Percentiles rank a stretch among this genome's conserved stretches.
These are phyloP conservation scores for Macrostomum cliftonense DNA, from an alignment of 2,888 invertebrate genomes.

Conservation along the genomic window DNA sequence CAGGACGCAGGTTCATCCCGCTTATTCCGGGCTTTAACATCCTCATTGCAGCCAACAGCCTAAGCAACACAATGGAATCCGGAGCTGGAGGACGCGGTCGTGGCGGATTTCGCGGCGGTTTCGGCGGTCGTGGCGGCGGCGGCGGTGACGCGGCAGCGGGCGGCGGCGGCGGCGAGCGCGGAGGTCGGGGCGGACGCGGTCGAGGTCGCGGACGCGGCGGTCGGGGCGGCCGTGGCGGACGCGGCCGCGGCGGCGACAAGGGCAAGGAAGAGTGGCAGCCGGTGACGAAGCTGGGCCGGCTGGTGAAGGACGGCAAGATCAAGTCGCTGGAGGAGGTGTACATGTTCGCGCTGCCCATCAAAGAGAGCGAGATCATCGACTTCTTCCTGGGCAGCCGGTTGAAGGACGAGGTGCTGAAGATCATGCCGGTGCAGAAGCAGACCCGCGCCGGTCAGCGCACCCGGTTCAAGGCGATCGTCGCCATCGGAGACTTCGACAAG, in stretches of 20 bases:
- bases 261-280: conserved; percentile 84
- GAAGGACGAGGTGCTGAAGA: conserved; percentile 95
- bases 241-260: conserved; percentile 54
- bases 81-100: no score
- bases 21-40: no score
- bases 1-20: no score
- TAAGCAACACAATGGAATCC: no score
- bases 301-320: conserved; percentile 89
- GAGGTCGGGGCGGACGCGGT: conserved; percentile 42
- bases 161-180: conserved; percentile 15
- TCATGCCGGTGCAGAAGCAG: conserved; percentile 99
- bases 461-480: conserved; percentile 68
- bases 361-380: conserved; percentile 97
- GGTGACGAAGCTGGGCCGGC: conserved; percentile 83
- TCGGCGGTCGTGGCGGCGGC: no score
- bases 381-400: conserved; percentile 75
- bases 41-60: no score
- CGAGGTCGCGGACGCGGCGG: conserved; percentile 43
- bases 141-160: no score
- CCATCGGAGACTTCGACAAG: conserved; percentile 93
- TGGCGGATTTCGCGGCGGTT: no score
- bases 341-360: conserved; percentile 89
- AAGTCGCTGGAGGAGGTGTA: conserved; percentile 89
- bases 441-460: conserved; percentile 98
- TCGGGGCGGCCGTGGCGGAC: conserved; percentile 35